Evolutionary conservation across 2,888 invertebrate genomes (phyloP), one percentile per base, ranked within the genome.

Genomic region (Mesopsocus fuscifrons): DNA sequence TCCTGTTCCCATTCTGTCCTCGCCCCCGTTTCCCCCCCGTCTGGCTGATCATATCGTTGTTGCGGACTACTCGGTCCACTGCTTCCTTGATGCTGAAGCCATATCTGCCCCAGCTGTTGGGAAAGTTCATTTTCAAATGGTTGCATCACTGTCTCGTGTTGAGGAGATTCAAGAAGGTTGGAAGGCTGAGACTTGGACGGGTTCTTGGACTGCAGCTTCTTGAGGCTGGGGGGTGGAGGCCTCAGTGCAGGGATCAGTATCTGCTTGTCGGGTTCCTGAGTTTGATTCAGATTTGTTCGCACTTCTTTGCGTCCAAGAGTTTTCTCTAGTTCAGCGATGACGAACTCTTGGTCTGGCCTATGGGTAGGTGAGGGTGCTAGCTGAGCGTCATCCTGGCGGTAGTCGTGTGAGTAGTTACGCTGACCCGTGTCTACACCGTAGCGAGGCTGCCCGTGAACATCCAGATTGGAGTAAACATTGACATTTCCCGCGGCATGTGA

Each of bases 321-420:
- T 50, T 73, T 75, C 55, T 78, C 77, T 41, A 77, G 55, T 52
- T 77, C 75, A 1, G 69, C 69, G 30, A 76, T 62, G 48, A 77
- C 26, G 11, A 26, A 26, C 26, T 26, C 26, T 26, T 26, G 26
- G 26, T n/a, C 26, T 26, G 11, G 26, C 6, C 26, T 26, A 26
- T 9, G 26, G 26, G 26, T 26, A 26, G 26, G 26, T 26, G 6
- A 11, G 26, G 18, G n/a, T 42, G 35, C 23, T 49, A 48, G 42
- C 46, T 54, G 15, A 47, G 48, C n/a, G 6, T 6, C 52, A 35
- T 26, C 62, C 61, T 0, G 59, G 53, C 1, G 60, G 56, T 2
- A 26, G 11, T 62, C 63, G 40, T 59, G 61, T 26, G 63, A 63
- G 47, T 64, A 64, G 44, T 64, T 63, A 6, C 63, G 53, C n/a